phyloP scores from a whole-genome alignment of 2,888 invertebrate genomes.

The Orthonevra nobilis region DNA sequence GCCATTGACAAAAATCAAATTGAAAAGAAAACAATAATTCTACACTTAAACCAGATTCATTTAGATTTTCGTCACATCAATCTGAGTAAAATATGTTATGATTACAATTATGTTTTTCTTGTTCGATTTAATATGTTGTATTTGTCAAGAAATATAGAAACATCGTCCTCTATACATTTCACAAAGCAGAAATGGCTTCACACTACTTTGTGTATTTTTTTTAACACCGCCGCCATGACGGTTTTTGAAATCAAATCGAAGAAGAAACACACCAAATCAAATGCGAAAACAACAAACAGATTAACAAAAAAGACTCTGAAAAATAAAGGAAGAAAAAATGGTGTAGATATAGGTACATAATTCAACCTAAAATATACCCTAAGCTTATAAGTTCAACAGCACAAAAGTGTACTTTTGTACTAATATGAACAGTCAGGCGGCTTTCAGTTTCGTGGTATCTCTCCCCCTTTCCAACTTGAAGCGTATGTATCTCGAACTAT shows the following conservation, averaged over 20 bases:
- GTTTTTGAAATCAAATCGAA: conserved; percentile 49
- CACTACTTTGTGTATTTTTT: too few species aligned
- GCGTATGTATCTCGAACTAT: conserved; percentile 37
- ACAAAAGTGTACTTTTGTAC: conserved; percentile 38
- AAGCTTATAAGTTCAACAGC: conserved; percentile 16
- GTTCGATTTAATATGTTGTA: too few species aligned
- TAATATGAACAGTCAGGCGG: conserved; percentile 11
- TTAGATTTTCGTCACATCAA: too few species aligned
- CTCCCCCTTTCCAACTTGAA: conserved; percentile 1
- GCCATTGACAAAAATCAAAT: conserved; percentile 16
- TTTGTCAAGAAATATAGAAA: too few species aligned
- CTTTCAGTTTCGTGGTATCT: conserved; percentile 22
- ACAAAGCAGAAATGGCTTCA: too few species aligned
- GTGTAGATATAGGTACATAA: conserved; percentile 1
- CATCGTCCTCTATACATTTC: too few species aligned
- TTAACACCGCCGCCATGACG: conserved; percentile 22
- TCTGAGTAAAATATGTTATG: too few species aligned
- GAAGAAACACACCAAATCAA: conserved; percentile 8
- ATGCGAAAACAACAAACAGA: conserved; percentile 29
- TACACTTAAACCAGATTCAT: too few species aligned
- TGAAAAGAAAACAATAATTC: background rate
- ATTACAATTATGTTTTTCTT: too few species aligned
- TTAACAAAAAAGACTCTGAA: conserved; percentile 1
- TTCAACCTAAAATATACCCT: conserved; percentile 43
- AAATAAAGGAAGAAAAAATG: background rate